Evolutionary conservation across 2,888 invertebrate genomes (phyloP).

Genomic region (Polymixis lichenea): DNA sequence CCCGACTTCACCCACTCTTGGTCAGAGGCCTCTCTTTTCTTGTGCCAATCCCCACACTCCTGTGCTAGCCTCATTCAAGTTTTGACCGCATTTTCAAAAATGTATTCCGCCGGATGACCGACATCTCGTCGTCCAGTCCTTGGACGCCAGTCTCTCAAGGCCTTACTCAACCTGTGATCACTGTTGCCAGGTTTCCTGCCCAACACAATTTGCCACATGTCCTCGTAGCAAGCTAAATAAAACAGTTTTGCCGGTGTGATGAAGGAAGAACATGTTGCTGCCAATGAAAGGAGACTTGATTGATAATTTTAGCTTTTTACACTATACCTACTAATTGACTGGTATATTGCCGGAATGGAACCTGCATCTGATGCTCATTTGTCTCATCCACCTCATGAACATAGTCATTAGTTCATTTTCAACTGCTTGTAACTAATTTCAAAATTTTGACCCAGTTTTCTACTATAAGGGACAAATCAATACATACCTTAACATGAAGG

Average conservation of each 20-base stretch:
- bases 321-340: background rate
- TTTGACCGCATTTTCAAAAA: too few relatives aligned
- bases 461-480: slow-evolving; percentile 25
- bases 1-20: too few relatives aligned
- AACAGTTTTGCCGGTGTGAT: background rate
- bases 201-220: background rate
- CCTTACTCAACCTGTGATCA: too few relatives aligned
- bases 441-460: slow-evolving; percentile 11
- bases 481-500: slow-evolving; percentile 10
- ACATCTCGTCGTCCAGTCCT: too few relatives aligned
- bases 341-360: background rate
- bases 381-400: background rate
- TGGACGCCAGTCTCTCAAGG: too few relatives aligned
- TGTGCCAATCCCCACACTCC: too few relatives aligned
- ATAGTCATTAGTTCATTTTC: background rate
- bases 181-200: too few relatives aligned
- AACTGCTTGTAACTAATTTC: background rate
- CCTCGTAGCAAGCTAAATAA: background rate
- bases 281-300: background rate
- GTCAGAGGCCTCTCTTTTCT: too few relatives aligned
- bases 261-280: background rate
- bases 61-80: too few relatives aligned
- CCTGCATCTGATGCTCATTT: background rate
- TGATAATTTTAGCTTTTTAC: background rate
- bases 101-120: too few relatives aligned